A percentile compares a stretch with the other conserved stretches of the same genome.
These are phyloP conservation scores for Sebastes kiyomatsui DNA, from an alignment of 2,797 vertebrate species.

Conservation along the genomic window DNA sequence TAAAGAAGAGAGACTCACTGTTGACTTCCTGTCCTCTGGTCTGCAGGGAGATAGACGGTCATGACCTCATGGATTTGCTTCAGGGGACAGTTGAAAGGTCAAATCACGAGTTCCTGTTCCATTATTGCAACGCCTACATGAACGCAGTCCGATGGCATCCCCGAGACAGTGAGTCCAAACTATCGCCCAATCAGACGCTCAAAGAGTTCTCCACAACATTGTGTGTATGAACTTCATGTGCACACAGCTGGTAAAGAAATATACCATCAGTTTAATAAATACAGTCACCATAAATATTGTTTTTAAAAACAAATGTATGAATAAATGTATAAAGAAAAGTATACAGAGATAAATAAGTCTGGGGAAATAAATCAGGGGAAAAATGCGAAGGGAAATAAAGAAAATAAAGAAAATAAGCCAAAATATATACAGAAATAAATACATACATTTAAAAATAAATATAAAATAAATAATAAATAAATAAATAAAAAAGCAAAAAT, in stretches of 20 bases:
- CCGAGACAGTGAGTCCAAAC: conserved; percentile 84
- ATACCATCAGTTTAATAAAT: not conserved
- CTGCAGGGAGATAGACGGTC: conserved; percentile 88
- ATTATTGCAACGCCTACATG: conserved; percentile 90
- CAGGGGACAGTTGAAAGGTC: conserved; percentile 75
- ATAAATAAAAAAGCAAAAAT: too few species aligned
- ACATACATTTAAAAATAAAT: too few species aligned
- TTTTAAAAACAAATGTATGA: too few species aligned
- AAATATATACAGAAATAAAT: too few species aligned
- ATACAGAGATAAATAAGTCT: too few species aligned
- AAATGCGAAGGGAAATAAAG: too few species aligned
- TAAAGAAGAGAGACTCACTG: not conserved
- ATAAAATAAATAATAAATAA: too few species aligned
- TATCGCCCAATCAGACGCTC: not conserved
- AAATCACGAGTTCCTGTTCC: conserved; percentile 91
- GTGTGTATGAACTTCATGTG: not conserved
- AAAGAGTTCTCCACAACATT: too few species aligned
- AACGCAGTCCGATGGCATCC: conserved; percentile 91
- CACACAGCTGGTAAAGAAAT: not conserved
- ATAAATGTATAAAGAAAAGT: too few species aligned
- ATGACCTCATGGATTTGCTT: conserved; percentile 88
- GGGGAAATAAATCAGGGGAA: too few species aligned
- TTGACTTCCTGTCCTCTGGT: not conserved
- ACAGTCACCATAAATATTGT: too few species aligned
- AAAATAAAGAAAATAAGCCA: too few species aligned